Evolutionary conservation across 2,888 invertebrate species (phyloP), one percentile per base, ranked within the genome.

Genomic region (Anorthoa munda): DNA sequence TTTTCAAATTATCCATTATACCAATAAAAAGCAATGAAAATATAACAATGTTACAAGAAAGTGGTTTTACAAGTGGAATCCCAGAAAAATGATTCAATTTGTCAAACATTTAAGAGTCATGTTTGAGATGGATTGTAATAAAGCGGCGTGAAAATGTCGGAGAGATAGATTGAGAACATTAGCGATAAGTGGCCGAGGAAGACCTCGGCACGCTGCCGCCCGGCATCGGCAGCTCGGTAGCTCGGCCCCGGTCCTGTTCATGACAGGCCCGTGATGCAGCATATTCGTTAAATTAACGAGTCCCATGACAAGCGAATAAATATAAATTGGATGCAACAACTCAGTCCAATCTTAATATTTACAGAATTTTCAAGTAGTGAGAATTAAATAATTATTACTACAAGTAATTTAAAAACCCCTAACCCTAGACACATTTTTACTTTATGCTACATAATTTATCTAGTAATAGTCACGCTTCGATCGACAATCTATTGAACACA

Each of bases 201-300:
- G 74, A 70, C 46, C 60, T 45, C 12, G 51, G 59, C 45, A 13
- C n/a, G 39, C 26, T 12, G 64, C 21, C 48, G 55, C 18, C 60
- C 39, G 58, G 60, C 23, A 66, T 48, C n/a, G 68, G 59, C 39
- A 39, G 39, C 9, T 39, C 26, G n/a, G 64, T 18, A 51, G 55
- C 18, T 63, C 46, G 58, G 60, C 23, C 68, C 56, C n/a, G 63
- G 59, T 64, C 75, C 68, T 71, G 83, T 48, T 69, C 72, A 66
- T 81, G 86, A 74, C 84, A 84, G 84, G 64, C 56, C 23, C 64
- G 58, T 86, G 86, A 83, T 66, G 69, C 56, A 58, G 86, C 81
- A 78, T 48, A 64, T 76, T 78, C 26, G 12, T 17, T 69, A 73
- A 83, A 86, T 81, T 81, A 77, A 76, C 64, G 72, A 83, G 73